These are phyloP conservation scores for Cephus rjabovi DNA, from an alignment of 2,888 invertebrate species.

Conservation along the genomic window DNA sequence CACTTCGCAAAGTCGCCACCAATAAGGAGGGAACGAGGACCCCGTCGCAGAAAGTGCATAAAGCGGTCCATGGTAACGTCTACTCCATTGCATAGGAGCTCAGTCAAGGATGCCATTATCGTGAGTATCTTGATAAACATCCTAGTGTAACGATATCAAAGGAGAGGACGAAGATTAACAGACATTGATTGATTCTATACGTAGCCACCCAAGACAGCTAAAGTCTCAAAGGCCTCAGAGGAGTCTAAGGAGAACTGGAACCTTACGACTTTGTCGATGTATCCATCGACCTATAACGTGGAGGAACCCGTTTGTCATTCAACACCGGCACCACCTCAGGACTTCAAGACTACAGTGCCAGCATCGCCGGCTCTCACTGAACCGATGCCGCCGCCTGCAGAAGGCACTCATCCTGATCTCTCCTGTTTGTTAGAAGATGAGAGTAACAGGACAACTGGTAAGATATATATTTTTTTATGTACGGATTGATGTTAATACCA, in stretches of 20 bases:
- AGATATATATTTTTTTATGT: background rate
- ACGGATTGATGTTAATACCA: background rate
- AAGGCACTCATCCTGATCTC: slow-evolving; percentile 64
- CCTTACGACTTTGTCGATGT: slow-evolving; percentile 47
- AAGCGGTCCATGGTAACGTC: slow-evolving; percentile 63
- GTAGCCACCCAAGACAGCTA: slow-evolving; percentile 48
- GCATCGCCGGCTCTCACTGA: slow-evolving; percentile 46
- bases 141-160: background rate
- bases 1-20: slow-evolving; percentile 61
- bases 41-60: slow-evolving; percentile 62
- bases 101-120: slow-evolving; percentile 53
- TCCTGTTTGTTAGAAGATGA: slow-evolving; percentile 69
- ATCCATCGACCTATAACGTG: slow-evolving; percentile 35
- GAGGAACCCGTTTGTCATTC: background rate
- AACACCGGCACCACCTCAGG: slow-evolving; percentile 3
- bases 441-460: slow-evolving; percentile 65
- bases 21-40: slow-evolving; percentile 56
- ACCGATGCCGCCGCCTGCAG: slow-evolving; percentile 50
- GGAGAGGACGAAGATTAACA: background rate
- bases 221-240: slow-evolving; percentile 51
- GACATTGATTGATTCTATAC: background rate
- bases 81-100: slow-evolving; percentile 55
- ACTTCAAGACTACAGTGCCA: slow-evolving; percentile 38
- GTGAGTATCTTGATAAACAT: slow-evolving; percentile 36
- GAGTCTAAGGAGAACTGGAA: slow-evolving; percentile 64